Base-by-base conservation (phyloP, 2,113 vertebrate genomes). In the Larimichthys crocea region DNA sequence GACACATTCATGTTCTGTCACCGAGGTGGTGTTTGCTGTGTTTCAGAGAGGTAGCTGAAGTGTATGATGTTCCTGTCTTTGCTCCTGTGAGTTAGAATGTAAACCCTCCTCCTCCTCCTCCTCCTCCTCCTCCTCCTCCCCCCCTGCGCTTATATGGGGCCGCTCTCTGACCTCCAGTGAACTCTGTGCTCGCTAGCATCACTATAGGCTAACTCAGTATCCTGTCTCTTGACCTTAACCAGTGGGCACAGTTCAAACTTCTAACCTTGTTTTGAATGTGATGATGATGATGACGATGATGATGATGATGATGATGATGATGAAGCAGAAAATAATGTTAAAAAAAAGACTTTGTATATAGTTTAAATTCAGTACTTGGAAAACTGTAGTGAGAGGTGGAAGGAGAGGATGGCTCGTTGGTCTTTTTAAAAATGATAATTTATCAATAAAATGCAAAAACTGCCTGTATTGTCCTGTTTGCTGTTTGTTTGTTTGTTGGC, bases 401-500 rank as follows among this genome's bases (percentile, higher is more conserved):
- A 85, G 86, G 85, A 87, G 85, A 88, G 57, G 64, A 71, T 79
- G 90, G 83, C 83, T 86, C 31, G 76, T 92, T 91, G 90, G 71
- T 94, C 91, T 95, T 96, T 96, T 95, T 94, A 92, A 94, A 95
- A 94, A 94, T 90, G 81, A 94, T 94, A 94, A 95, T 96, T 96
- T 96, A 95, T 95, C 94, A 96, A 96, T 96, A 95, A 95, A 95
- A 95, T 80, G 15, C 4, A 31, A 82, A 91, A 81, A 46, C 48
- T 56, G 52, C 24, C 19, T 57, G 0, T 29, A 26, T 55, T 77
- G 24, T 52, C 61, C 42, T 71, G 35, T 71, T 61, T 73, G 16
- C 24, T 26, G 26, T 26, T 80, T 70, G 40, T 26, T 80, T 70
- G 40, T 80, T 73, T 40, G 35, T 9, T 40, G 35, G 35, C 35